Evolutionary conservation across 2,113 vertebrate species (phyloP).

Genomic region (Oryzias woworae): DNA sequence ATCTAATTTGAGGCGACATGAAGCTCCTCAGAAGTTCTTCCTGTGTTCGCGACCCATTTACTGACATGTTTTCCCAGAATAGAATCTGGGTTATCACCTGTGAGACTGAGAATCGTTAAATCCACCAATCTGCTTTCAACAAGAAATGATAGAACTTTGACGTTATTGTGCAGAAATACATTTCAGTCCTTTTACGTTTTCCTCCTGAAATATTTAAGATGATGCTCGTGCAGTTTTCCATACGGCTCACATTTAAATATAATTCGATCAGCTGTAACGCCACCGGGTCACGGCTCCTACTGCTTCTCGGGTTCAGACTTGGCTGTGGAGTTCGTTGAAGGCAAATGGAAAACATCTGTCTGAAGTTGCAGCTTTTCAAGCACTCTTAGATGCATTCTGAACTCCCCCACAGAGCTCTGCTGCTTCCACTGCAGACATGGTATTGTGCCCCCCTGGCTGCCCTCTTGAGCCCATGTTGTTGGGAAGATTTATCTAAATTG

Average conservation of each 20-base stretch:
- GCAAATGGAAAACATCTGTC: constrained; percentile 64
- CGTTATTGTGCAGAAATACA: neutral
- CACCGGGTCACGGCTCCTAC: constrained; percentile 29
- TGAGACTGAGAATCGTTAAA: constrained; percentile 33
- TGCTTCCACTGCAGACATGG: constrained; percentile 35
- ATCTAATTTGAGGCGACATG: constrained; percentile 25
- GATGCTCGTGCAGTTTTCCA: constrained; percentile 1
- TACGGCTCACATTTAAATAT: constrained; percentile 15
- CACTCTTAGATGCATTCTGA: constrained; percentile 13
- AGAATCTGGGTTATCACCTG: constrained; percentile 68
- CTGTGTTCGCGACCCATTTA: constrained; percentile 70
- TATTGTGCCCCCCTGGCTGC: constrained; percentile 32
- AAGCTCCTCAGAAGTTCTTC: constrained; percentile 38
- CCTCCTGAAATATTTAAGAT: constrained; percentile 4
- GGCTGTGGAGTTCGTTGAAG: constrained; percentile 44
- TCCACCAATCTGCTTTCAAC: constrained; percentile 10
- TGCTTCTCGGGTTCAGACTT: constrained; percentile 26
- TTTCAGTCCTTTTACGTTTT: no score
- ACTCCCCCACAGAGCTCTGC: constrained; percentile 36
- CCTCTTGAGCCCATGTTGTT: constrained; percentile 17
- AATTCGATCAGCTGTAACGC: constrained; percentile 8
- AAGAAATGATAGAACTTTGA: constrained; percentile 4
- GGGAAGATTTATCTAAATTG: constrained; percentile 12
- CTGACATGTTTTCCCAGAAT: constrained; percentile 70
- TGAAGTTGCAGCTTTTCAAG: constrained; percentile 41